These are phyloP conservation scores for Tragelaphus scriptus DNA, from an alignment of 2,113 vertebrate genomes.

Conservation along the genomic window DNA sequence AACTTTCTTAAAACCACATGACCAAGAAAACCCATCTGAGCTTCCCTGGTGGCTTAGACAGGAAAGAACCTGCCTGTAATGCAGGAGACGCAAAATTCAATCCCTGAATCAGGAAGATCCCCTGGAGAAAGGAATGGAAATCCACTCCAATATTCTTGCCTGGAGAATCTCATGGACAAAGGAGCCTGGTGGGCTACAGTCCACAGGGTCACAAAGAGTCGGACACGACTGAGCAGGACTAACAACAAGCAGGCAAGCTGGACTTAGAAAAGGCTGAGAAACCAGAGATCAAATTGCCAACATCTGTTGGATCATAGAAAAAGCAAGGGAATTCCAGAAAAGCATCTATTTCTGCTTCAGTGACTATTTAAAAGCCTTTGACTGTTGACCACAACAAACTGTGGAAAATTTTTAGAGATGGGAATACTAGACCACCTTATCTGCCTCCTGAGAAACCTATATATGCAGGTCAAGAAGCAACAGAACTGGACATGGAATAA, in stretches of 20 bases:
- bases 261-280: not conserved
- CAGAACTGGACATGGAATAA: not conserved
- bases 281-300: not conserved
- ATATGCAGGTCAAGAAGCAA: not conserved
- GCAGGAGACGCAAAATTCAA: not conserved
- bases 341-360: not conserved
- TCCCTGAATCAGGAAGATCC: too few species aligned
- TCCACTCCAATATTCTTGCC: too few species aligned
- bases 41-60: not conserved
- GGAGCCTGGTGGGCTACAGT: too few species aligned
- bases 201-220: not conserved
- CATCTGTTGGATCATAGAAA: not conserved
- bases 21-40: not conserved
- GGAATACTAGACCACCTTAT: not conserved
- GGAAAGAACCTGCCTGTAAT: not conserved
- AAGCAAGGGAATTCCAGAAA: not conserved
- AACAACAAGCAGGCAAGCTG: not conserved
- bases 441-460: not conserved
- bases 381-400: not conserved
- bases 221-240: not conserved
- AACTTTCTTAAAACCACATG: not conserved
- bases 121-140: too few species aligned
- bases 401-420: not conserved
- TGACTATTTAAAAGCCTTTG: not conserved
- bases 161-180: too few species aligned